These are phyloP conservation scores for Acleris sparsana DNA, from an alignment of 2,888 invertebrate species.

Conservation along the genomic window DNA sequence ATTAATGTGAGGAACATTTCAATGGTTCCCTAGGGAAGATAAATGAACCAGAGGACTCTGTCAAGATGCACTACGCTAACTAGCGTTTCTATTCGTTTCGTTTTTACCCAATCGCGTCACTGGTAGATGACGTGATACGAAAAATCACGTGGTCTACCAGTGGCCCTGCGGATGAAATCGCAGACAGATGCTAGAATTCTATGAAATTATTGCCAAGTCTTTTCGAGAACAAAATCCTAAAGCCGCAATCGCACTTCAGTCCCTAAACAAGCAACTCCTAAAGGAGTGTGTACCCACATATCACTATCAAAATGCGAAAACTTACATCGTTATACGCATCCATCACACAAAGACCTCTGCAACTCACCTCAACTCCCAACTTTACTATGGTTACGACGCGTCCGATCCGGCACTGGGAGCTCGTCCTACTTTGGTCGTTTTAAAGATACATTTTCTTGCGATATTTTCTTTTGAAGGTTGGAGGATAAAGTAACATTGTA, in stretches of 20 bases:
- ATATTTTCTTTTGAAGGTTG: conserved; percentile 60
- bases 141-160: no score
- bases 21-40: no score
- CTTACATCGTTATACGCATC: conserved; percentile 30
- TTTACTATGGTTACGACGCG: conserved; percentile 1
- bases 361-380: conserved; percentile 6
- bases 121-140: no score
- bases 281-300: conserved; percentile 39
- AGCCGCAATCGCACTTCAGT: background rate
- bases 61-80: no score
- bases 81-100: no score
- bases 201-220: no score
- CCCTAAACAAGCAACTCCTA: conserved; percentile 17
- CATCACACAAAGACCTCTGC: conserved; percentile 12
- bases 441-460: conserved; percentile 59
- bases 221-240: background rate
- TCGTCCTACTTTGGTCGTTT: conserved; percentile 52
- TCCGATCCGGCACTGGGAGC: conserved; percentile 44
- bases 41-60: no score
- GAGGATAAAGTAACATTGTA: conserved; percentile 60
- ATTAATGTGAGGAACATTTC: no score
- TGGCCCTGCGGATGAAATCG: no score
- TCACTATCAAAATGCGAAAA: conserved; percentile 32
- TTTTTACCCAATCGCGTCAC: no score
- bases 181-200: no score